These are phyloP conservation scores for Drosophila maculinotata DNA, from an alignment of 2,888 invertebrate species.

Conservation along the genomic window DNA sequence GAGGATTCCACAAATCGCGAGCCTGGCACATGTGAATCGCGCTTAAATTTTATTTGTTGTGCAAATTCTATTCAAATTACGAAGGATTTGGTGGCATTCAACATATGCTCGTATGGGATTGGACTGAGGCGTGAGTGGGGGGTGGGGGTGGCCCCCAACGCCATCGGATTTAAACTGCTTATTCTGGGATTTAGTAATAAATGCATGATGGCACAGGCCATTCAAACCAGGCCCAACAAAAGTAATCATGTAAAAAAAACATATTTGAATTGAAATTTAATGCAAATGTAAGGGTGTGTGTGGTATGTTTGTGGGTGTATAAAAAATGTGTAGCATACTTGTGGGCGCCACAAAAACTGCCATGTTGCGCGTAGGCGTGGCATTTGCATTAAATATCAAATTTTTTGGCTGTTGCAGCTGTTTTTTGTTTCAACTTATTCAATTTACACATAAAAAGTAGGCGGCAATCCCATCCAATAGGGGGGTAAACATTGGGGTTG, in stretches of 20 bases:
- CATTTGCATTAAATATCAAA: conserved; percentile 41
- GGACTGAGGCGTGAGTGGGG: background rate
- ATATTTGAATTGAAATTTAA: conserved; percentile 78
- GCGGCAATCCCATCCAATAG: background rate
- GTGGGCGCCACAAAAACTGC: conserved; percentile 22
- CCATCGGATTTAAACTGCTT: conserved; percentile 72
- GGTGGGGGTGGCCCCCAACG: conserved; percentile 26
- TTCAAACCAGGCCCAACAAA: conserved; percentile 34
- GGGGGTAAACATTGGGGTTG: background rate
- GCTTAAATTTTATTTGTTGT: conserved; percentile 68
- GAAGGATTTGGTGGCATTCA: conserved; percentile 70
- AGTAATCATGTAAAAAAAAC: conserved; percentile 57
- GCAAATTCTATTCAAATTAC: conserved; percentile 78
- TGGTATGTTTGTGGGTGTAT: conserved; percentile 4
- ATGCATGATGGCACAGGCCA: conserved; percentile 51
- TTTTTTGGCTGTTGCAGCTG: conserved; percentile 19
- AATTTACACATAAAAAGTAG: conserved; percentile 46
- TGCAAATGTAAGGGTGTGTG: conserved; percentile 62
- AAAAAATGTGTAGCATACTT: conserved; percentile 60
- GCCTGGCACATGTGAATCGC: conserved; percentile 29
- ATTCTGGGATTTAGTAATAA: conserved; percentile 77
- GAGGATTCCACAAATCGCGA: conserved; percentile 54
- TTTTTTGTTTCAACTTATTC: conserved; percentile 33
- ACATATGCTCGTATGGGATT: conserved; percentile 63
- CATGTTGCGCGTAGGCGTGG: conserved; percentile 27